These are phyloP conservation scores for Tetragonisca angustula DNA, from an alignment of 2,888 invertebrate genomes.

Conservation along the genomic window DNA sequence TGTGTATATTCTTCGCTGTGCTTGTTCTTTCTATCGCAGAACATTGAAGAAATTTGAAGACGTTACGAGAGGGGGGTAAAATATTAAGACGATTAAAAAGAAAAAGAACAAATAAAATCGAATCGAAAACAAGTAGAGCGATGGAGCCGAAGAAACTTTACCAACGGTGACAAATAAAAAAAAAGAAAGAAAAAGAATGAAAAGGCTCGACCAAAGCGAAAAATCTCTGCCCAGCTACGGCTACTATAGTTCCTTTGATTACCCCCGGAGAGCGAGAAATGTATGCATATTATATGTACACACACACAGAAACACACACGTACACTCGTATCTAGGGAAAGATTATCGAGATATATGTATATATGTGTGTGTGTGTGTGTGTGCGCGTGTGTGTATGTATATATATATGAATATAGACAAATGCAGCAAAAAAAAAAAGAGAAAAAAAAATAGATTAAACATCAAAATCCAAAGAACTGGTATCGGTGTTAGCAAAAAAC, in stretches of 20 bases:
- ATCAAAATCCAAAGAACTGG: conserved; percentile 71
- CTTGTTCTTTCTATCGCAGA: conserved; percentile 5
- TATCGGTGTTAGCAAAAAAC: conserved; percentile 78
- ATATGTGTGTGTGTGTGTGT: neutral
- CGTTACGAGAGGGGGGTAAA: neutral
- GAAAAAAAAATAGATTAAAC: conserved; percentile 65
- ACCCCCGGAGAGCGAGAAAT: conserved; percentile 60
- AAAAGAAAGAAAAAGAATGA: conserved; percentile 10
- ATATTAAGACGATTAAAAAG: neutral
- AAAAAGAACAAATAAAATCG: neutral
- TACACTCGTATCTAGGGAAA: conserved; percentile 73
- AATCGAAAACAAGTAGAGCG: neutral
- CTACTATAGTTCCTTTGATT: conserved; percentile 58
- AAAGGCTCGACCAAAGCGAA: conserved; percentile 57
- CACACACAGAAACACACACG: conserved; percentile 71
- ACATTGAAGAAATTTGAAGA: conserved; percentile 9
- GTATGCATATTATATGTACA: conserved; percentile 73
- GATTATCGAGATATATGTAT: conserved; percentile 55
- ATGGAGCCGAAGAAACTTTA: neutral
- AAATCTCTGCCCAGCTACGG: conserved; percentile 54
- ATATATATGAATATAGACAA: conserved; percentile 63
- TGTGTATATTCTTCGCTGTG: conserved; percentile 24
- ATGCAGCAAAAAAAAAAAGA: conserved; percentile 70
- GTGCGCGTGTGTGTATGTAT: conserved; percentile 3
- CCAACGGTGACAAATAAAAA: conserved; percentile 22